Evolutionary conservation across 2,113 vertebrate species (phyloP).

Genomic region (Scomber colias): DNA sequence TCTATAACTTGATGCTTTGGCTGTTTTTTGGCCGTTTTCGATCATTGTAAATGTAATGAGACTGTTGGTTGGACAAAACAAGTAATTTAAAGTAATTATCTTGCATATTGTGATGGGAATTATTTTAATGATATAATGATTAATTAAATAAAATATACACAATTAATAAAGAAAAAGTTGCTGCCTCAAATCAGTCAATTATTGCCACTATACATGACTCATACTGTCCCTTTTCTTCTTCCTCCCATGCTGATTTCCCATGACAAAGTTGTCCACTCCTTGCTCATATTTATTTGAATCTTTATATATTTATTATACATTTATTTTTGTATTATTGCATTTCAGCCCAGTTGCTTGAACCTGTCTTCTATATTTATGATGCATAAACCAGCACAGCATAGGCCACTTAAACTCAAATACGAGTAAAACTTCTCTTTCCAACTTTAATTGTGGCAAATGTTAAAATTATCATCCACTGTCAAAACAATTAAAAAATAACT

Average conservation of each 20-base stretch:
- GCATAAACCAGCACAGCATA: conserved; percentile 62
- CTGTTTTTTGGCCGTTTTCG: background rate
- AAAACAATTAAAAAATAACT: conserved; percentile 32
- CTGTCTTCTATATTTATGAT: conserved; percentile 46
- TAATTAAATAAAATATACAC: background rate
- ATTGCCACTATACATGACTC: background rate
- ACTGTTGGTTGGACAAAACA: background rate
- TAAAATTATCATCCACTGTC: conserved; percentile 20
- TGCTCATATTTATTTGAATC: conserved; percentile 1
- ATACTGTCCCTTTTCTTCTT: too few species aligned
- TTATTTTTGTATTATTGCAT: conserved; percentile 49
- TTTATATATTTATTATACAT: background rate
- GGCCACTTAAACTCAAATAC: conserved; percentile 42
- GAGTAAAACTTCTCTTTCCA: conserved; percentile 38
- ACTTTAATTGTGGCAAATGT: conserved; percentile 26
- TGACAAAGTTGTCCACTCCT: conserved; percentile 40
- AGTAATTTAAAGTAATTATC: too few species aligned
- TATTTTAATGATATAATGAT: background rate
- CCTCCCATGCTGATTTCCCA: background rate
- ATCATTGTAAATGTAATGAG: background rate
- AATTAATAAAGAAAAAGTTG: too few species aligned
- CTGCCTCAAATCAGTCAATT: background rate
- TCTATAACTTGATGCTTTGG: background rate
- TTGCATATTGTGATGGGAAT: too few species aligned
- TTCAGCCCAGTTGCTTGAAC: conserved; percentile 38